phyloP scores from a whole-genome alignment of 2,888 invertebrate genomes.

The Dysmachus trigonus region DNA sequence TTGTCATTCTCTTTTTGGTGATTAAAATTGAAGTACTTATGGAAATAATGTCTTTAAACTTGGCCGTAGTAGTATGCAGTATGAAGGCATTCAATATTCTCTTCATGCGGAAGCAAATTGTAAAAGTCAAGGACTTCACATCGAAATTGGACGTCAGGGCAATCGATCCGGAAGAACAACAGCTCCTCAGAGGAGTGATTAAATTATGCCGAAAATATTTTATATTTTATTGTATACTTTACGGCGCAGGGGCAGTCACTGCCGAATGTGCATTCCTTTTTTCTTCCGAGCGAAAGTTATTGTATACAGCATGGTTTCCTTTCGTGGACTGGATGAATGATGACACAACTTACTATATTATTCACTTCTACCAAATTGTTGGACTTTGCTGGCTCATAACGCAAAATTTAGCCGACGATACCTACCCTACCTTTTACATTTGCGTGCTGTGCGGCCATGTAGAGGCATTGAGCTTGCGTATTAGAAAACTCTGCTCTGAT shows the following conservation, averaged over 20 bases:
- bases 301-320: too few relatives aligned
- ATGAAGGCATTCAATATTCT: background rate
- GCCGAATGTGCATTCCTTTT: background rate
- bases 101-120: background rate
- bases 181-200: background rate
- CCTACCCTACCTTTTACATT: background rate
- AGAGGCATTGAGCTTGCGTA: background rate
- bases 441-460: background rate
- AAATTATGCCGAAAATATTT: too few relatives aligned
- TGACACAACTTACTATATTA: background rate
- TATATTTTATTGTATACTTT: background rate
- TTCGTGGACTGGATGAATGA: too few relatives aligned
- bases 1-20: background rate
- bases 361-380: background rate
- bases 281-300: background rate
- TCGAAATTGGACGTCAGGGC: background rate
- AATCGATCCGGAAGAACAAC: background rate
- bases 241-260: background rate
- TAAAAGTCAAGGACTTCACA: background rate
- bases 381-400: background rate
- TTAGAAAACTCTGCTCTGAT: background rate
- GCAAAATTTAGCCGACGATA: conserved; percentile 1
- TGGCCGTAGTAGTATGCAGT: background rate
- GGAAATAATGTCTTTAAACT: background rate
- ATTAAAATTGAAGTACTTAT: background rate